phyloP scores from a whole-genome alignment of 2,888 invertebrate genomes.

The Esperia sulphurella region DNA sequence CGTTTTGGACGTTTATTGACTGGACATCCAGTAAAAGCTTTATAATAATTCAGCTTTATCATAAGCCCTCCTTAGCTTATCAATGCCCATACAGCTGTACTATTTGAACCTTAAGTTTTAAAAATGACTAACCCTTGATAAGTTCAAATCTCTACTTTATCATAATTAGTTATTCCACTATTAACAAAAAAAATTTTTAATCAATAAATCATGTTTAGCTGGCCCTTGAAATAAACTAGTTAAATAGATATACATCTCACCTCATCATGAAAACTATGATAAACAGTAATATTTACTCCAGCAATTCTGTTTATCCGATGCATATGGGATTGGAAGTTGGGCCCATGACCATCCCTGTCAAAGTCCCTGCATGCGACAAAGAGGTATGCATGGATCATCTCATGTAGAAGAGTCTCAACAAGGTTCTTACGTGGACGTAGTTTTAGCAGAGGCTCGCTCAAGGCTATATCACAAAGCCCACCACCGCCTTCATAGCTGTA shows the following conservation, averaged over 20 bases:
- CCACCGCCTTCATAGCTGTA: slow-evolving; percentile 84
- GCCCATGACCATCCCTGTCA: slow-evolving; percentile 97
- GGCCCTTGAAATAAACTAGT: too few species aligned
- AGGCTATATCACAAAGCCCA: slow-evolving; percentile 88
- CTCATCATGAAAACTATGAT: slow-evolving; percentile 97
- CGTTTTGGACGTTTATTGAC: too few species aligned
- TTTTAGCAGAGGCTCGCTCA: slow-evolving; percentile 95
- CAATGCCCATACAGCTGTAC: too few species aligned
- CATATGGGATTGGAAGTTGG: slow-evolving; percentile 96
- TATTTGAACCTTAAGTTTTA: too few species aligned
- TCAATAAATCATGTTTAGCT: too few species aligned
- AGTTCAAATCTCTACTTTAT: too few species aligned
- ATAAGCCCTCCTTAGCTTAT: too few species aligned
- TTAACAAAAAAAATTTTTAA: too few species aligned
- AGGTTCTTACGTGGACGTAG: slow-evolving; percentile 96
- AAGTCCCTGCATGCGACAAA: slow-evolving; percentile 91
- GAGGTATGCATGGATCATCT: slow-evolving; percentile 99
- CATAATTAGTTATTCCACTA: too few species aligned
- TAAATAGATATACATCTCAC: slow-evolving; percentile 66
- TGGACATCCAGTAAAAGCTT: too few species aligned
- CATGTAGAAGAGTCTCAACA: slow-evolving; percentile 98
- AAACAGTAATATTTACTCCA: slow-evolving; percentile 93
- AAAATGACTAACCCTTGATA: too few species aligned
- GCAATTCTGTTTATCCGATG: slow-evolving; percentile 91
- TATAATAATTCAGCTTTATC: too few species aligned